Evolutionary conservation across 2,888 invertebrate genomes (phyloP), one percentile per base, ranked within the genome.

Genomic region (Brachycybe producta): DNA sequence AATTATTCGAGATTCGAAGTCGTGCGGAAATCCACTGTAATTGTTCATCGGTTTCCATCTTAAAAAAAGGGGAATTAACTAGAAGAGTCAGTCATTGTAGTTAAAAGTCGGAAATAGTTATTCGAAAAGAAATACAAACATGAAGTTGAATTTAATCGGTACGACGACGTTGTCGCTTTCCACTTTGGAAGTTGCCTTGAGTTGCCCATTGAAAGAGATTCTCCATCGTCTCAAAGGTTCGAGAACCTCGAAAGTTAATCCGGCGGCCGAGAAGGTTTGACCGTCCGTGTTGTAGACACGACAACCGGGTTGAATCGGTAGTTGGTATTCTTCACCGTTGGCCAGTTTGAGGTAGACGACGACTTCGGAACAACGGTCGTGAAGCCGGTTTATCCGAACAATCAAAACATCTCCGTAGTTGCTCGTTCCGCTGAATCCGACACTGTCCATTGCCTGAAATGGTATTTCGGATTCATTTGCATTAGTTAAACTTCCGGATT

Each of bases 191-290:
- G n/a, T n/a, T n/a, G n/a, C n/a, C 59, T 69, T 72, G 38, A 84
- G 63, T 13, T 79, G 64, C 1, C 84, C 84, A 62, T 80, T 82
- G 63, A 73, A 85, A 26, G 75, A 65, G 15, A 85, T 70, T 59
- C 82, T 72, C 70, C 80, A 73, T 51, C 73, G 70, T 52, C 65
- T 65, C 60, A 75, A 72, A 0, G 78, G 74, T 58, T 81, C 77
- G 39, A 80, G 58, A 36, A 76, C 67, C 58, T 77, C 75, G 26
- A 84, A 70, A 56, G 73, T 73, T 35, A 84, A 59, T 5, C 69
- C 67, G 1, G 59, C 65, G 3, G 63, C 64, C 21, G 55, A 52
- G 34, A 55, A 55, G 52, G 1, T 32, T 0, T 41, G 42, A 0
- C 54, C 56, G 42, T 57, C 65, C 5, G 65, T 64, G 57, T 68